A percentile compares a stretch with the other conserved stretches of the same genome.
Evolutionary conservation across 1,140 invertebrate genomes (phyloP).

Genomic region (Steinernema khuongi): DNA sequence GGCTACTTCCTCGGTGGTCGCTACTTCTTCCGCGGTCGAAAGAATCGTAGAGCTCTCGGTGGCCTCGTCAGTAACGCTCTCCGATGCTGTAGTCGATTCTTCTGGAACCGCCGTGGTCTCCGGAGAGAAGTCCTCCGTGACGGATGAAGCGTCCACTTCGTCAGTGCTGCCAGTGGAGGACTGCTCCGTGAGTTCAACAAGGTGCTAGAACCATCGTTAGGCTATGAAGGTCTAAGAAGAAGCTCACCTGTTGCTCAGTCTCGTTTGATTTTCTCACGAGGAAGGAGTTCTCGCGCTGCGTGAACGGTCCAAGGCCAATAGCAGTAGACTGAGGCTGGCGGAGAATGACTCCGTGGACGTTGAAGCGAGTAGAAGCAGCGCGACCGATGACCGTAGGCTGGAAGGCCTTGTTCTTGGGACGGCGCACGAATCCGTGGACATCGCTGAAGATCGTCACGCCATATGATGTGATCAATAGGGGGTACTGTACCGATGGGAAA

Average conservation of each 20-base stretch:
- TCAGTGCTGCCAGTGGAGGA: too few relatives aligned
- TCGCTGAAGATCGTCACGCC: too few relatives aligned
- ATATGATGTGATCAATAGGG: too few relatives aligned
- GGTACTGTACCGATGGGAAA: neutral
- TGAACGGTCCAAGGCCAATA: constrained; percentile 35
- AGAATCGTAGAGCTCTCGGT: too few relatives aligned
- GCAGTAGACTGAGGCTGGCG: constrained; percentile 25
- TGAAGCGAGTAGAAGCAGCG: constrained; percentile 18
- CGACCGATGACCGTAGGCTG: constrained; percentile 11
- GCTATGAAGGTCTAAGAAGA: neutral
- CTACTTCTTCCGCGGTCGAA: neutral
- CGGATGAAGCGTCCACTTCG: too few relatives aligned
- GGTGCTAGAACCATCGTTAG: too few relatives aligned
- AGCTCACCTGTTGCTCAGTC: neutral
- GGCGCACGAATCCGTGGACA: neutral
- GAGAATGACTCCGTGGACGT: constrained; percentile 27
- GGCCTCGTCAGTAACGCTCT: too few relatives aligned
- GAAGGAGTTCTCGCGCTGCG: neutral
- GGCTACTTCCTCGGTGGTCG: constrained; percentile 4
- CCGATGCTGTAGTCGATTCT: too few relatives aligned
- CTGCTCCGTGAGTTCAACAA: too few relatives aligned
- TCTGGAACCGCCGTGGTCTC: too few relatives aligned
- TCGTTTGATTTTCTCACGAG: neutral
- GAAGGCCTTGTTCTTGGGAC: constrained; percentile 3
- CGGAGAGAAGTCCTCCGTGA: too few relatives aligned